These are phyloP conservation scores for Harpagifer antarcticus DNA, from an alignment of 2,797 vertebrate genomes.

Conservation along the genomic window DNA sequence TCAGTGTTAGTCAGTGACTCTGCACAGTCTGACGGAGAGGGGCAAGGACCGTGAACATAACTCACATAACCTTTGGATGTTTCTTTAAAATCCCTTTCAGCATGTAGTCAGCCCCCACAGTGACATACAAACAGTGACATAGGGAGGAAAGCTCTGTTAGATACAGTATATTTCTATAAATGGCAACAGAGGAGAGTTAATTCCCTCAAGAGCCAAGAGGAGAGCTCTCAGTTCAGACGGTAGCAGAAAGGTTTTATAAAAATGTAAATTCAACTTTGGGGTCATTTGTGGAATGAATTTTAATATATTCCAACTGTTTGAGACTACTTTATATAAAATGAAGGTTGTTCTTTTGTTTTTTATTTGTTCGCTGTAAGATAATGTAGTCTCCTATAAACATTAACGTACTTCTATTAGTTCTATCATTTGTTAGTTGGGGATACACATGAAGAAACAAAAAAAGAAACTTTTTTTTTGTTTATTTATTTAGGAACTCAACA, in stretches of 20 bases:
- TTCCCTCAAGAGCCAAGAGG: too few species aligned
- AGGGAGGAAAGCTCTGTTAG: background rate
- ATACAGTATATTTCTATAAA: background rate
- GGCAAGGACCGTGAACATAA: conserved; percentile 26
- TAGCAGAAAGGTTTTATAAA: too few species aligned
- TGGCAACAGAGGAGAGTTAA: too few species aligned
- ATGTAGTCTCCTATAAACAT: background rate
- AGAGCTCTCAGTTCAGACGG: too few species aligned
- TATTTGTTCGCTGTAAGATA: background rate
- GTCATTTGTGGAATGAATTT: too few species aligned
- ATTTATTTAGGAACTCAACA: background rate
- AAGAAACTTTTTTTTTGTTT: background rate
- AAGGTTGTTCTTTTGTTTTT: too few species aligned
- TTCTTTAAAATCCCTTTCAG: conserved; percentile 46
- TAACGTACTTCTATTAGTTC: background rate
- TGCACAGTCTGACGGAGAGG: conserved; percentile 34
- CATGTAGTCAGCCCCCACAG: conserved; percentile 9
- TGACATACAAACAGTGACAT: conserved; percentile 5
- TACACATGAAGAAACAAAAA: too few species aligned
- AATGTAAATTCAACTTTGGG: too few species aligned
- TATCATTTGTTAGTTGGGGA: background rate
- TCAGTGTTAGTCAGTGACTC: conserved; percentile 36
- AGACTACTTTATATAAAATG: too few species aligned
- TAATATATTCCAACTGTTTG: too few species aligned
- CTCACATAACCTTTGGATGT: conserved; percentile 55